Conservation (phyloP, 2,888 invertebrate genomes). For the Amblyjoppa fuscipennis region DNA sequence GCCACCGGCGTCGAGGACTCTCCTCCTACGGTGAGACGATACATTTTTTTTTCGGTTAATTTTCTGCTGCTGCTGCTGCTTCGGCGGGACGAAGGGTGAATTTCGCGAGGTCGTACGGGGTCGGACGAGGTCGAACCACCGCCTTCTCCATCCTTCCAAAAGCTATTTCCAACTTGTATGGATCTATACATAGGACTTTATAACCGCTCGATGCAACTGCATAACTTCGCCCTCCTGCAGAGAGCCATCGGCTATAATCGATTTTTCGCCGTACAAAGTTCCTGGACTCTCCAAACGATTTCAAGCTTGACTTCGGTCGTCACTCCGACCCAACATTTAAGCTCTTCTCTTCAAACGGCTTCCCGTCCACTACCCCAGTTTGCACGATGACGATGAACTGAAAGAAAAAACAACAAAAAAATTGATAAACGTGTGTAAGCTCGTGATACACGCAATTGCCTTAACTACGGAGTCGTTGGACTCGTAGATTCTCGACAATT, state of each 20-base stretch:
- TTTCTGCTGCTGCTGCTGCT: constrained; percentile 1
- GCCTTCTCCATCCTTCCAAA: constrained; percentile 8
- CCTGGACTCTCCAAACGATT: constrained; percentile 6
- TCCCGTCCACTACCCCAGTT: not conserved
- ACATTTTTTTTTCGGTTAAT: not conserved
- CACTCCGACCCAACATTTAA: not conserved
- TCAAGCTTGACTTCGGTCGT: constrained; percentile 6
- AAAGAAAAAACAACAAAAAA: constrained; percentile 15
- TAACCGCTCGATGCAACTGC: constrained; percentile 31
- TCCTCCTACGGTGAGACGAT: not conserved
- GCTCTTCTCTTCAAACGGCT: not conserved
- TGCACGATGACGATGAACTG: not conserved
- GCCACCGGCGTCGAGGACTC: constrained; percentile 40
- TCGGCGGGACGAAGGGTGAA: not conserved
- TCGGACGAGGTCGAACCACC: constrained; percentile 48
- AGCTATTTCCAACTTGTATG: constrained; percentile 41
- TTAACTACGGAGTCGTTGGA: constrained; percentile 62
- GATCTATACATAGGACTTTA: not conserved
- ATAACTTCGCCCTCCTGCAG: constrained; percentile 14
- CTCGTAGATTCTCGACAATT: constrained; percentile 67
- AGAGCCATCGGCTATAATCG: constrained; percentile 51
- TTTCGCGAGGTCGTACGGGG: constrained; percentile 46
- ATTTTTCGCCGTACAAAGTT: constrained; percentile 38
- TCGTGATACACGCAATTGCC: constrained; percentile 31
- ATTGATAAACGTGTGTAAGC: constrained; percentile 21